Evolutionary conservation across 2,888 invertebrate species (phyloP).

Genomic region (Troides oblongomaculatus): DNA sequence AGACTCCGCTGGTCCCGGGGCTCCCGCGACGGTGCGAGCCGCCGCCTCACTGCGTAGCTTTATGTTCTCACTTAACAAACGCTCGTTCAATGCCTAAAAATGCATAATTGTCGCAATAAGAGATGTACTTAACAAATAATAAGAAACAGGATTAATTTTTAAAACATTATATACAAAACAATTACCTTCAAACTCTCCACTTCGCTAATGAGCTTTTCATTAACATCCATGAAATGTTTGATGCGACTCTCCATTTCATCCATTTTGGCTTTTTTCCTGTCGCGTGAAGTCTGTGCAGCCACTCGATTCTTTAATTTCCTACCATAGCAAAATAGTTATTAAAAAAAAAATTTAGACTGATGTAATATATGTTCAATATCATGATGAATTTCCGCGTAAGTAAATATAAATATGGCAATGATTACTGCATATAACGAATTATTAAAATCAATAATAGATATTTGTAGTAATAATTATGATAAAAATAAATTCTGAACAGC

Average conservation of each 20-base stretch:
- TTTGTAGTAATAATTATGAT: background rate
- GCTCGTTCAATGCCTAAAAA: slow-evolving; percentile 80
- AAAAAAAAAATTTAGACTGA: background rate
- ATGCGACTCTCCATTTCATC: slow-evolving; percentile 91
- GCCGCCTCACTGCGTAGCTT: slow-evolving; percentile 79
- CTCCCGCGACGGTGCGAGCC: slow-evolving; percentile 84
- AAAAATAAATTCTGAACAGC: background rate
- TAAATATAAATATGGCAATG: too few species aligned
- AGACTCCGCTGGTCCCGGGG: slow-evolving; percentile 90
- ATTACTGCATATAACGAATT: background rate
- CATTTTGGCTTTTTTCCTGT: slow-evolving; percentile 96
- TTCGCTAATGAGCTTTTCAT: slow-evolving; percentile 83
- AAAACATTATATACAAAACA: background rate
- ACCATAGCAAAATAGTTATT: slow-evolving; percentile 35
- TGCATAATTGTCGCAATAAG: background rate
- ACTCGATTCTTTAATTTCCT: slow-evolving; percentile 98
- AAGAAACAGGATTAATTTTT: too few species aligned
- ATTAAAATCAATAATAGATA: too few species aligned
- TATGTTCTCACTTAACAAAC: slow-evolving; percentile 83
- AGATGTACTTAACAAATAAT: background rate
- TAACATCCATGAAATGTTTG: slow-evolving; percentile 81
- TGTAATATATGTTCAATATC: background rate
- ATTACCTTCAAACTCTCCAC: slow-evolving; percentile 80
- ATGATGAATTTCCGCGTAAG: too few species aligned
- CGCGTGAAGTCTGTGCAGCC: slow-evolving; percentile 98